A percentile compares a stretch with the other conserved stretches of the same genome.
Conservation (phyloP, 2,113 vertebrate species). For the Anoura caudifer region DNA sequence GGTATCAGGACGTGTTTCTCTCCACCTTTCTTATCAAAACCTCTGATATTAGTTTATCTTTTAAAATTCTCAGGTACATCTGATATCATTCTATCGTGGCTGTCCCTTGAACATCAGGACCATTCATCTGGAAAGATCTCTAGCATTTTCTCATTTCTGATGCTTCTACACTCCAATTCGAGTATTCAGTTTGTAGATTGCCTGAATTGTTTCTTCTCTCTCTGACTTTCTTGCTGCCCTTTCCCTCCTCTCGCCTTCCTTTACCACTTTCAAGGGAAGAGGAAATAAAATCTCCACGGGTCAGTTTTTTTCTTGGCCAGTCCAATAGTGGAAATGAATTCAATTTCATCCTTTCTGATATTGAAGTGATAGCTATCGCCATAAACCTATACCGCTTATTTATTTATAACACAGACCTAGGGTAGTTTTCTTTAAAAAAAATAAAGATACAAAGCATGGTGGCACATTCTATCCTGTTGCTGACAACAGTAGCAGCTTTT, state of each 20-base stretch:
- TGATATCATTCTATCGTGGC: not conserved
- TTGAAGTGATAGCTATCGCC: not conserved
- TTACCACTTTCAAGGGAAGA: not conserved
- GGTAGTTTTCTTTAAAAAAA: not conserved
- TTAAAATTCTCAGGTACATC: not conserved
- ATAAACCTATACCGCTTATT: conserved; percentile 20
- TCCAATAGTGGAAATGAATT: not conserved
- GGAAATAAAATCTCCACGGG: not conserved
- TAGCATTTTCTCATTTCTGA: not conserved
- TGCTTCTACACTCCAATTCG: not conserved
- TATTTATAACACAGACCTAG: not conserved
- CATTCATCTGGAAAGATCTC: not conserved
- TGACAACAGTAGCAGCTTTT: conserved; percentile 7
- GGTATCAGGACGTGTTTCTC: not conserved
- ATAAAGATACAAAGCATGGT: not conserved
- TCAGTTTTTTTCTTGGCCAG: not conserved
- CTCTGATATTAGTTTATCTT: not conserved
- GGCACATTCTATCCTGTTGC: not conserved
- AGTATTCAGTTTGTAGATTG: not conserved
- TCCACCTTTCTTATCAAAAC: not conserved
- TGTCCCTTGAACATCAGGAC: not conserved
- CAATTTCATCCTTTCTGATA: not conserved
- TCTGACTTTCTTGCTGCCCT: not conserved
- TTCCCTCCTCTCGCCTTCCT: not conserved
- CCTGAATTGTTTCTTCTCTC: not conserved